A percentile compares a stretch with the other conserved stretches of the same genome.
Conservation (phyloP, 2,797 vertebrate genomes). For the Euphonia xanthogaster region DNA sequence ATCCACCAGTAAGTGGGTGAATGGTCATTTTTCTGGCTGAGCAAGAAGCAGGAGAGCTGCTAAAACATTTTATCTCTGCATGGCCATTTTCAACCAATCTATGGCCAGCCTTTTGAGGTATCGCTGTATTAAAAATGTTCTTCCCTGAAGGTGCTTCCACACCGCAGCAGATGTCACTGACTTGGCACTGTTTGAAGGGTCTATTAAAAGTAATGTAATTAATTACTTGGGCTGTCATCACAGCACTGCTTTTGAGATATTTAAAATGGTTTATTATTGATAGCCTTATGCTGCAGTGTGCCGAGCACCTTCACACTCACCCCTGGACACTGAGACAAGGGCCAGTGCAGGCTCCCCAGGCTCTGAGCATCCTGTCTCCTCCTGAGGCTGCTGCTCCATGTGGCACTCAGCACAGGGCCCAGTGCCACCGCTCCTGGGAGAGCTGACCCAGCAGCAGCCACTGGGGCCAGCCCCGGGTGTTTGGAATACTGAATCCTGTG, state of each 20-base stretch:
- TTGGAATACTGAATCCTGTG: background rate
- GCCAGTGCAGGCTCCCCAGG: background rate
- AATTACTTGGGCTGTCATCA: slow-evolving; percentile 74
- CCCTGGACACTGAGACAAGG: background rate
- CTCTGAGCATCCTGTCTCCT: background rate
- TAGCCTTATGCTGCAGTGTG: slow-evolving; percentile 3
- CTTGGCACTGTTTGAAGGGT: slow-evolving; percentile 74
- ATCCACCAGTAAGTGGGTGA: background rate
- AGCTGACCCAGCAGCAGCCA: background rate
- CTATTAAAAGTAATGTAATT: slow-evolving; percentile 81
- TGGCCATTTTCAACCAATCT: slow-evolving; percentile 59
- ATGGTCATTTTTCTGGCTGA: background rate
- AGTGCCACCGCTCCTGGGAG: background rate
- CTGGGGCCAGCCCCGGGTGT: background rate
- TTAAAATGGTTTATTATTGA: slow-evolving; percentile 61
- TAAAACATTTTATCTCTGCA: slow-evolving; percentile 10
- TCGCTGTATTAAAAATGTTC: slow-evolving; percentile 62
- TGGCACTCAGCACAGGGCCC: background rate
- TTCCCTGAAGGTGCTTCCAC: slow-evolving; percentile 70
- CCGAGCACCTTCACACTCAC: background rate
- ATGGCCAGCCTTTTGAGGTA: slow-evolving; percentile 68
- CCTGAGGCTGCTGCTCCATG: background rate
- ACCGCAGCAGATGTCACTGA: slow-evolving; percentile 74
- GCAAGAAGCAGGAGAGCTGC: background rate
- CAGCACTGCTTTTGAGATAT: slow-evolving; percentile 55